Evolutionary conservation across 2,113 vertebrate species (phyloP), one percentile per base, ranked within the genome.

Genomic region (Hippocampus zosterae): DNA sequence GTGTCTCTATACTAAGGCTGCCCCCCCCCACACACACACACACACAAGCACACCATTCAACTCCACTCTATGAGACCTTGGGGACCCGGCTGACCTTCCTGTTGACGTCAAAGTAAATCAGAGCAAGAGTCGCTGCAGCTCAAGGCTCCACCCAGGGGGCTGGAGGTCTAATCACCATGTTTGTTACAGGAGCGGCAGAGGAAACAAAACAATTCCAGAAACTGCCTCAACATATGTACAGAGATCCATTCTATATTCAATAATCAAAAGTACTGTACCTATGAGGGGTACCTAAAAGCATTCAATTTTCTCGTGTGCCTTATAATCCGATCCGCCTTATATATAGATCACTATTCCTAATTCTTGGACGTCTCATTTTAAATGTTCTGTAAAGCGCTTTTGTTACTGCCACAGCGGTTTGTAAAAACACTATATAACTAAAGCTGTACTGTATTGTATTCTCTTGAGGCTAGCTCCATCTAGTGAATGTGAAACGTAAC

Each of bases 71-170:
- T 76, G 77, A 80, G 81, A 79, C 88, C 82, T 87, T 42, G 50
- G 88, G 86, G 90, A 91, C 77, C 65, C 52, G 21, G 75, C 79
- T 81, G 80, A 83, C 86, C 87, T 92, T 92, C 91, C 92, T 92
- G 91, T 92, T 90, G 83, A 91, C 77, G 87, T 91, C 90, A 89
- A 91, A 92, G 80, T 87, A 85, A 92, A 91, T 88, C 88, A 86
- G 81, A 86, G 82, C 62, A 33, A 70, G 73, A 80, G 75, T 74
- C 67, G 41, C 68, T 67, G 68, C 81, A 78, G 79, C 33, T 25
- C 82, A 87, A 79, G 80, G 88, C 89, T 91, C 85, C 89, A 89
- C 88, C 89, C 87, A 71, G 87, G 89, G 91, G 88, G 79, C 80
- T 74, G 89, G 90, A 90, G 91, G 91, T 84, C 89, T 91, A 92